phyloP scores from a whole-genome alignment of 2,113 vertebrate species.

The Entomyzon cyanotis region DNA sequence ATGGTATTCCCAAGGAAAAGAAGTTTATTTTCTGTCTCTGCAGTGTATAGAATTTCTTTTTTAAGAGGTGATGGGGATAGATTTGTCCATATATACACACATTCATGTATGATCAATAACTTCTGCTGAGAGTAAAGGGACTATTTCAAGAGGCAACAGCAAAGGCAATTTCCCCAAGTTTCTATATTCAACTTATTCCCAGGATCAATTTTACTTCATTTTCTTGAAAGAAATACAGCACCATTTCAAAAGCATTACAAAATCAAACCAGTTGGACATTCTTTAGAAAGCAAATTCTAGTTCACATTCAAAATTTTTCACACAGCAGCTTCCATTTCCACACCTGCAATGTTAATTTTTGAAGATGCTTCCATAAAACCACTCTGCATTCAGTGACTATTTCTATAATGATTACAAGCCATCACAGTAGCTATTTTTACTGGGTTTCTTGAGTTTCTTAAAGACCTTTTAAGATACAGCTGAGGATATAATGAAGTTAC shows the following conservation, averaged over 20 bases:
- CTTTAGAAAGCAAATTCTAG: background rate
- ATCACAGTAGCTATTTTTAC: background rate
- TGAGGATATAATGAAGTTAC: background rate
- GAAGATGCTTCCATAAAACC: background rate
- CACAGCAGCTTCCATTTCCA: background rate
- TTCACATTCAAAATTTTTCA: background rate
- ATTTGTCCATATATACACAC: background rate
- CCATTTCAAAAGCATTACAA: background rate
- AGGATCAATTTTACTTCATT: background rate
- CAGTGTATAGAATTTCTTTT: background rate
- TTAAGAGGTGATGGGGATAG: background rate
- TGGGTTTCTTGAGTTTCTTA: background rate
- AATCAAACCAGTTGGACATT: background rate
- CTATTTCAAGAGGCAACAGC: background rate
- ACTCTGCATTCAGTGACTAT: background rate
- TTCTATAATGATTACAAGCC: background rate
- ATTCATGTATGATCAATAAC: background rate
- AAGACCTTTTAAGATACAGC: background rate
- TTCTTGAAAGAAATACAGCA: background rate
- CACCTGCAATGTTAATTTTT: conserved; percentile 9
- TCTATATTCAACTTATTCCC: background rate
- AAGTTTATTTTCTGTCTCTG: background rate
- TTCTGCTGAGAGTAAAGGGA: background rate
- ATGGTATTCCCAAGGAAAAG: background rate
- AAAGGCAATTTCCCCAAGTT: background rate